Base-by-base conservation (phyloP, 2,797 vertebrate genomes). In the Poliocrania exsul region DNA sequence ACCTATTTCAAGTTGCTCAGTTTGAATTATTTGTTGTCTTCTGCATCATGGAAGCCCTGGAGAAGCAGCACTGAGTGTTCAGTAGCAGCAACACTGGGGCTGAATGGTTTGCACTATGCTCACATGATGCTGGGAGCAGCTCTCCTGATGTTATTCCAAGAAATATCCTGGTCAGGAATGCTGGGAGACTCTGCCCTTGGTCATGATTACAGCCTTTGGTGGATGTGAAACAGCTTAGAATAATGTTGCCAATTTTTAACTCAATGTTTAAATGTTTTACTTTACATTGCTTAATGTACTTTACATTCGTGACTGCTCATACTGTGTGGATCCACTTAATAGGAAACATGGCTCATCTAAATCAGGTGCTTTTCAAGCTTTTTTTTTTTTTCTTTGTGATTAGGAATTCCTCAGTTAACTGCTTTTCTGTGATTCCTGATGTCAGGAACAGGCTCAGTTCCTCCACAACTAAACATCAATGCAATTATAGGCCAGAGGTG, bases 401-500 rank as follows among this genome's bases (percentile, higher is more conserved):
- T 8, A 62, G 49, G 56, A 93, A 80, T 95, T 92, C 65, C 51
- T 64, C 33, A 28, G 31, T 85, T 87, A 92, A 89, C 67, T 89
- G 44, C 64, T 66, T 88, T 84, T 85, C 56, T 93, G 62, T 70
- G 60, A 80, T 60, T 87, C 28, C 58, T 46, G 50, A 38, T 58
- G 84, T 87, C 91, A 57, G 14, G 54, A 88, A 75, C 19, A 56
- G 71, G 33, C 56, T 92, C 20, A 2, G 75, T 88, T 90, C 73
- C 37, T 60, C 37, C 71, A 62, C 78, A 79, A 67, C 9, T 33
- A 87, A 80, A 80, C 75, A 74, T 85, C 79, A 64, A 5, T 90
- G 89, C 82, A 95, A 29, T 91, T 93, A 90, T 4, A 92, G 91
- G 58, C 69, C 72, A 93, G 87, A 89, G 79, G 79, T 86, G 57